Conservation (phyloP, 2,888 invertebrate species). For the Cephalotes varians region DNA sequence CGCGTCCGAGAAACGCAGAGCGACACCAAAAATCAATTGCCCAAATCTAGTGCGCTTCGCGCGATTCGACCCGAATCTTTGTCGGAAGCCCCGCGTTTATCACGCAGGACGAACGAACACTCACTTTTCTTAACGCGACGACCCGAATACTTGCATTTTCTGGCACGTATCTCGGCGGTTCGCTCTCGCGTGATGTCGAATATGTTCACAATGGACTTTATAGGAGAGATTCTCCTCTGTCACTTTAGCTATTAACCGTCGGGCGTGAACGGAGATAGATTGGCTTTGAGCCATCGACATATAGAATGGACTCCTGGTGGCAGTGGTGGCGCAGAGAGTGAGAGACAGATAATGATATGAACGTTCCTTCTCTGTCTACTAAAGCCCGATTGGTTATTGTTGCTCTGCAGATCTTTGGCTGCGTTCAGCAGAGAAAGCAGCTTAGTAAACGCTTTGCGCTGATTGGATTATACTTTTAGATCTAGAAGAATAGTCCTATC, state of each 20-base stretch:
- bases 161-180: slow-evolving; percentile 68
- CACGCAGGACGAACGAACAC: slow-evolving; percentile 74
- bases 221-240: slow-evolving; percentile 55
- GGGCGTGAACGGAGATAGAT: background rate
- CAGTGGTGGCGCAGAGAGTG: no score
- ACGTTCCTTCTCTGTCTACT: no score
- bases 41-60: slow-evolving; percentile 64
- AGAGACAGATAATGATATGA: no score
- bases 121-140: slow-evolving; percentile 79
- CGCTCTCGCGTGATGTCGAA: slow-evolving; percentile 74
- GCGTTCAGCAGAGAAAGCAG: no score
- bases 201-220: slow-evolving; percentile 67
- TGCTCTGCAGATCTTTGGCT: no score
- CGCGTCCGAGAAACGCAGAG: background rate
- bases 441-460: no score
- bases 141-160: slow-evolving; percentile 76
- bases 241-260: background rate
- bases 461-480: no score
- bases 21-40: slow-evolving; percentile 72
- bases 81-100: slow-evolving; percentile 11
- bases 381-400: no score
- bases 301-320: no score
- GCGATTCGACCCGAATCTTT: slow-evolving; percentile 27
- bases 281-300: no score
- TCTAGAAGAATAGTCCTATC: no score